A percentile compares a stretch with the other conserved stretches of the same genome.
These are phyloP conservation scores for Dromas ardeola DNA, from an alignment of 2,113 vertebrate species.

Conservation along the genomic window DNA sequence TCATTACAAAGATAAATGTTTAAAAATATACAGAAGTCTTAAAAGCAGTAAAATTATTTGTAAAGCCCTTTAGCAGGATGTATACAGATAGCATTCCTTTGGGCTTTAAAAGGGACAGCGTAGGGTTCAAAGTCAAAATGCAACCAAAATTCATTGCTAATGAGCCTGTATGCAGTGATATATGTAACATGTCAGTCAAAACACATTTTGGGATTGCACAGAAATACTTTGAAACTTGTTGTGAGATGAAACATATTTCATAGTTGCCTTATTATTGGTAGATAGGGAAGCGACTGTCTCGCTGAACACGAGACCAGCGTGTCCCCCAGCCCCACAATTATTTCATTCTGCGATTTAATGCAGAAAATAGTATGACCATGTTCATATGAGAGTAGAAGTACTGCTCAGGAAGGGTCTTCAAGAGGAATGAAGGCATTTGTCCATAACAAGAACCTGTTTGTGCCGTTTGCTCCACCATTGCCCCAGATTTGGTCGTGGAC, in stretches of 20 bases:
- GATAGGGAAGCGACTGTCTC: not conserved
- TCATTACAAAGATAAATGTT: not conserved
- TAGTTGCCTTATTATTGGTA: not conserved
- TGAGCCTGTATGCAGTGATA: not conserved
- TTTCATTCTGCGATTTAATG: not conserved
- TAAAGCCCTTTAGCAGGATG: not conserved
- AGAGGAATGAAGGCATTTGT: not conserved
- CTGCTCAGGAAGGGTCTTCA: not conserved
- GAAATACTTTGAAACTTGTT: not conserved
- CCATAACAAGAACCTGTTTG: accelerated
- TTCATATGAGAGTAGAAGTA: not conserved
- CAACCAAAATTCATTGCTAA: not conserved
- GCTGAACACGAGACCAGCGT: not conserved
- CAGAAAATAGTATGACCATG: not conserved
- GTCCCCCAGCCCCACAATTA: not conserved
- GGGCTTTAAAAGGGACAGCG: not conserved
- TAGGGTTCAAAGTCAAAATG: not conserved
- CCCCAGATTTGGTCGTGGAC: not conserved
- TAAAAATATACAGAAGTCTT: not conserved
- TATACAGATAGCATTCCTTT: not conserved
- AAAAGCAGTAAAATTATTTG: not conserved
- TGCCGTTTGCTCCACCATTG: not conserved
- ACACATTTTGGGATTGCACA: not conserved
- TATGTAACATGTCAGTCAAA: not conserved
- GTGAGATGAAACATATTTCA: not conserved